These are phyloP conservation scores for Calameuta idolon DNA, from an alignment of 2,888 invertebrate genomes.

Conservation along the genomic window DNA sequence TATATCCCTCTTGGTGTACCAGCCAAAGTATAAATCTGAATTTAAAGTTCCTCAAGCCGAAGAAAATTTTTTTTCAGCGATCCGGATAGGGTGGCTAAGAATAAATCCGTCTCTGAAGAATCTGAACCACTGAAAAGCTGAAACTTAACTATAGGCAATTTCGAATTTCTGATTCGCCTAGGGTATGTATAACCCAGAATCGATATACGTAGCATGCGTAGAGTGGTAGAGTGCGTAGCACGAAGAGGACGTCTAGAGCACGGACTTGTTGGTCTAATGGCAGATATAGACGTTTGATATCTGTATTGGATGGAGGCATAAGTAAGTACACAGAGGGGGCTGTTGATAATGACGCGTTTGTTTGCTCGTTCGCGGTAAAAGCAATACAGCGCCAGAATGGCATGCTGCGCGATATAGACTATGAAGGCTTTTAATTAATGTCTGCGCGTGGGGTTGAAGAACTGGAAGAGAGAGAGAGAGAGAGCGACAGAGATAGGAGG, in stretches of 20 bases:
- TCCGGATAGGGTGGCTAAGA: not conserved
- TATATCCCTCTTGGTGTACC: not conserved
- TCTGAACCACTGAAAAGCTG: not conserved
- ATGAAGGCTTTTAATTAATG: slow-evolving; percentile 24
- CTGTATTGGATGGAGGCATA: slow-evolving; percentile 28
- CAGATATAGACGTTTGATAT: not conserved
- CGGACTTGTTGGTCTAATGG: not conserved
- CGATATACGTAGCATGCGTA: not conserved
- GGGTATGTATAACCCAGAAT: not conserved
- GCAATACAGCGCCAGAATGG: slow-evolving; percentile 35
- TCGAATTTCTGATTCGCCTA: too few species aligned
- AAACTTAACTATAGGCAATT: not conserved
- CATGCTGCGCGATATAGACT: slow-evolving; percentile 17
- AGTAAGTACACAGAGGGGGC: slow-evolving; percentile 32
- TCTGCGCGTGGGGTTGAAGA: not conserved
- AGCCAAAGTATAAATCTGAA: not conserved
- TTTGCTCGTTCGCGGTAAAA: slow-evolving; percentile 42
- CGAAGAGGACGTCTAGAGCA: not conserved
- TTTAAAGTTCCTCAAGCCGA: not conserved
- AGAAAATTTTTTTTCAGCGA: not conserved
- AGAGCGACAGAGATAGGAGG: too few species aligned
- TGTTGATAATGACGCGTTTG: slow-evolving; percentile 44
- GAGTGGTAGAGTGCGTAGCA: not conserved
- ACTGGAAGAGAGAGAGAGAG: not conserved
- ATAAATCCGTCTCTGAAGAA: not conserved